Evolutionary conservation across 2,888 invertebrate species (phyloP).

Genomic region (Sclerodermus sp.): DNA sequence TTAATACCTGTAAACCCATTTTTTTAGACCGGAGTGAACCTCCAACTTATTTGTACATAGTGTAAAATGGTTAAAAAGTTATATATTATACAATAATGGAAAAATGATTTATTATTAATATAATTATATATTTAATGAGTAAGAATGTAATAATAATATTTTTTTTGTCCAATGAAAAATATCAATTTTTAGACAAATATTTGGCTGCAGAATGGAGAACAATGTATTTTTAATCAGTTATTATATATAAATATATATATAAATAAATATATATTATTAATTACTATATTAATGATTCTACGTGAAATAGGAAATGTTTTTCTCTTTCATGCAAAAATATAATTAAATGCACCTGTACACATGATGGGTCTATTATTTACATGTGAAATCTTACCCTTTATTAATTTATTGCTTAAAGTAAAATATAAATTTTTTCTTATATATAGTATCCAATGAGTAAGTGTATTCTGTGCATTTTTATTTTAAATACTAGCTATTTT

Average conservation of each 20-base stretch:
- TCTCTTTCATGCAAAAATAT: slow-evolving; percentile 54
- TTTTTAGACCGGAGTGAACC: slow-evolving; percentile 32
- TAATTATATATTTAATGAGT: slow-evolving; percentile 47
- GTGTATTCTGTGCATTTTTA: not conserved
- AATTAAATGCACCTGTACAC: slow-evolving; percentile 47
- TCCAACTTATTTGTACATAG: slow-evolving; percentile 52
- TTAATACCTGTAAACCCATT: slow-evolving; percentile 22
- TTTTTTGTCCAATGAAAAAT: slow-evolving; percentile 30
- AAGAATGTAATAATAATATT: slow-evolving; percentile 41
- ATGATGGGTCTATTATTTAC: slow-evolving; percentile 27
- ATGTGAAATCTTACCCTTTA: slow-evolving; percentile 15
- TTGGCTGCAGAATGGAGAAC: slow-evolving; percentile 37
- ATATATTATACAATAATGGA: slow-evolving; percentile 39
- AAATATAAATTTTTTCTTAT: not conserved
- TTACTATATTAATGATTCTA: slow-evolving; percentile 43
- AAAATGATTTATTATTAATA: slow-evolving; percentile 45
- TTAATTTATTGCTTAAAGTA: not conserved
- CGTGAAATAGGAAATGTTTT: slow-evolving; percentile 48
- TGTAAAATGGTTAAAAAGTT: slow-evolving; percentile 51
- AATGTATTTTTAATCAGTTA: slow-evolving; percentile 51
- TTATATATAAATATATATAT: slow-evolving; percentile 37
- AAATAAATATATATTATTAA: slow-evolving; percentile 32
- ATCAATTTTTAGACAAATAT: slow-evolving; percentile 41
- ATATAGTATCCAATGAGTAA: not conserved
- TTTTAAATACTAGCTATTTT: slow-evolving; percentile 49